These are phyloP conservation scores for Polymixis flavicincta DNA, from an alignment of 2,888 invertebrate species.

Conservation along the genomic window DNA sequence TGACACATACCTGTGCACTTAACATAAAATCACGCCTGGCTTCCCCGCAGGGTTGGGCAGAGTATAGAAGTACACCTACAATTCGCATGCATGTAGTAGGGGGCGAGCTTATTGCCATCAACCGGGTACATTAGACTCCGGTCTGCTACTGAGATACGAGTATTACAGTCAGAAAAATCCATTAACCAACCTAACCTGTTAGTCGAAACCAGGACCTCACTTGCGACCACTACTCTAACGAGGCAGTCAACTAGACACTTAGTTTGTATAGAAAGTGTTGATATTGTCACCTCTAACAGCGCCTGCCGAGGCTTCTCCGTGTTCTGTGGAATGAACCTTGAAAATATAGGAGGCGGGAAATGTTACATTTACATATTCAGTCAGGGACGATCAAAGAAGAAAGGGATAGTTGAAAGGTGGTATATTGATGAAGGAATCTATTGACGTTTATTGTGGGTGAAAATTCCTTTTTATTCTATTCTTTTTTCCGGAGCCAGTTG, in stretches of 20 bases:
- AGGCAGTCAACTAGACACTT: background rate
- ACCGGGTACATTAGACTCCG: no score
- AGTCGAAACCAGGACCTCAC: no score
- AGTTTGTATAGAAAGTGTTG: background rate
- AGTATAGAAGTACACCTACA: no score
- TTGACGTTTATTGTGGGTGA: constrained; percentile 51
- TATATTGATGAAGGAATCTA: constrained; percentile 58
- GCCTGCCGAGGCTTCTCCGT: background rate
- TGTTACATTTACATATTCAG: constrained; percentile 74
- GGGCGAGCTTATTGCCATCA: no score
- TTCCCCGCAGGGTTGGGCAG: no score
- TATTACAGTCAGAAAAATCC: no score
- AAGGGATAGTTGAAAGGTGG: constrained; percentile 56
- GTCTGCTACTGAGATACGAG: no score
- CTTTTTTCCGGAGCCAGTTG: background rate
- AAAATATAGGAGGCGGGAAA: constrained; percentile 70
- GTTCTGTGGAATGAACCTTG: constrained; percentile 59
- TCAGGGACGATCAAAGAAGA: constrained; percentile 56
- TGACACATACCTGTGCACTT: no score
- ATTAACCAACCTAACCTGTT: no score
- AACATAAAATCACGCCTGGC: no score
- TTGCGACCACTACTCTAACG: no score
- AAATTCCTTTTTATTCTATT: constrained; percentile 13
- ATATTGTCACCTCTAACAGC: background rate
- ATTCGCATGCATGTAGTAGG: no score